These are phyloP conservation scores for Lagria hirta DNA, from an alignment of 2,888 invertebrate genomes.

Conservation along the genomic window DNA sequence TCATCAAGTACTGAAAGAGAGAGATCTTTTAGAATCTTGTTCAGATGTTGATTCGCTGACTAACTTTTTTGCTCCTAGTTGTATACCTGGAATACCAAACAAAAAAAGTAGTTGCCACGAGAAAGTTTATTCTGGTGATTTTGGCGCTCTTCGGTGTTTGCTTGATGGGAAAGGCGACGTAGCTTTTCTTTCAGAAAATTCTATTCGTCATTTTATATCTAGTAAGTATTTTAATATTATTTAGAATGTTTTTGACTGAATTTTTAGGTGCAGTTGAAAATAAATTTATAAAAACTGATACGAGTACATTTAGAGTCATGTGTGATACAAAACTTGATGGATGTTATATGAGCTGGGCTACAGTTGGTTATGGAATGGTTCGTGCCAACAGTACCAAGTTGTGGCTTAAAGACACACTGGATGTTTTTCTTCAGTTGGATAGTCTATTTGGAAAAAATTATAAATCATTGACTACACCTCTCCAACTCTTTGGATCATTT, in stretches of 20 bases:
- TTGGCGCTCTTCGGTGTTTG: constrained; percentile 67
- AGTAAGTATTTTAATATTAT: constrained; percentile 54
- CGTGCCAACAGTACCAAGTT: constrained; percentile 59
- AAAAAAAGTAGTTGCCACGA: constrained; percentile 37
- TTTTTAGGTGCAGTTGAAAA: constrained; percentile 55
- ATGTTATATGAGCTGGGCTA: constrained; percentile 69
- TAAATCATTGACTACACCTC: constrained; percentile 61
- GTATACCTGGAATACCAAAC: constrained; percentile 57
- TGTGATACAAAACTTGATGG: constrained; percentile 57
- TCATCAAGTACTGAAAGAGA: constrained; percentile 53
- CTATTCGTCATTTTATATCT: constrained; percentile 50
- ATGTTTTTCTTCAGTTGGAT: constrained; percentile 70
- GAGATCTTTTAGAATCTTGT: constrained; percentile 46
- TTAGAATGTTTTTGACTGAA: constrained; percentile 25
- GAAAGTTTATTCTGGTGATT: constrained; percentile 55
- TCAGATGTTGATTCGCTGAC: constrained; percentile 50
- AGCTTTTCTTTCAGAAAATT: constrained; percentile 64
- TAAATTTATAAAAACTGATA: constrained; percentile 36
- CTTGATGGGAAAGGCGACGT: constrained; percentile 71
- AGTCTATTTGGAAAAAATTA: constrained; percentile 67
- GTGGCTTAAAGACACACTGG: constrained; percentile 68
- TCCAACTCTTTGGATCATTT: constrained; percentile 70
- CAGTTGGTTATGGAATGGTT: constrained; percentile 68
- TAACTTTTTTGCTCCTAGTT: constrained; percentile 69
- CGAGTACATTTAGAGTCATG: constrained; percentile 54